Evolutionary conservation across 2,113 vertebrate genomes (phyloP).

Genomic region (Lepus europaeus): DNA sequence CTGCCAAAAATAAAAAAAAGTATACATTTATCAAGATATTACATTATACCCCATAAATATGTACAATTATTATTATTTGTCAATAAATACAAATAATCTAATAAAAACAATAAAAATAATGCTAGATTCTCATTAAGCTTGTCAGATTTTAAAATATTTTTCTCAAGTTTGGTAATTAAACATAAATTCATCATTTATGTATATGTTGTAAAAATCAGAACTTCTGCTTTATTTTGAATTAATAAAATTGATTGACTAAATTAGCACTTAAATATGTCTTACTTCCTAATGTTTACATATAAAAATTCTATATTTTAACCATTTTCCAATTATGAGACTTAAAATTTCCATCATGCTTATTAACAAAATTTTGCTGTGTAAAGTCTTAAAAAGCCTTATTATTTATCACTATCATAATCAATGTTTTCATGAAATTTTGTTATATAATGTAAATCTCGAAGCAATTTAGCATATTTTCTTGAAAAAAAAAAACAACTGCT

Average conservation of each 20-base stretch:
- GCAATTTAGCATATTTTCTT: neutral
- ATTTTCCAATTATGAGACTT: neutral
- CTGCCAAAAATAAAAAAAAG: too few relatives aligned
- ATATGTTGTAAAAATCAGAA: neutral
- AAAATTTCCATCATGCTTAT: neutral
- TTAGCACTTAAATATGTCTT: slow-evolving; percentile 11
- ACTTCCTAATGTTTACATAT: neutral
- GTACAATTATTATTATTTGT: too few relatives aligned
- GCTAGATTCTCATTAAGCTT: slow-evolving; percentile 13
- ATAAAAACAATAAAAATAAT: slow-evolving; percentile 10
- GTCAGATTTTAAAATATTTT: neutral
- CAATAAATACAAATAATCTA: too few relatives aligned
- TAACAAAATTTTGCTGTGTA: slow-evolving; percentile 17
- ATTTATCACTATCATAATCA: slow-evolving; percentile 46
- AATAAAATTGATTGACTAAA: neutral
- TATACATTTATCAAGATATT: too few relatives aligned
- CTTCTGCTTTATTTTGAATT: slow-evolving; percentile 36
- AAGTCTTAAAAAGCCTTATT: neutral
- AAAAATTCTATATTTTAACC: neutral
- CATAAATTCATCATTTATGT: slow-evolving; percentile 23
- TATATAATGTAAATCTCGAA: neutral
- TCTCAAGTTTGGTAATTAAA: neutral
- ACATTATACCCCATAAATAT: too few relatives aligned
- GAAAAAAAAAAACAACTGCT: neutral
- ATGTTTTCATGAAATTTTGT: neutral